phyloP scores from a whole-genome alignment of 2,113 vertebrate species.

The Ursus arctos region DNA sequence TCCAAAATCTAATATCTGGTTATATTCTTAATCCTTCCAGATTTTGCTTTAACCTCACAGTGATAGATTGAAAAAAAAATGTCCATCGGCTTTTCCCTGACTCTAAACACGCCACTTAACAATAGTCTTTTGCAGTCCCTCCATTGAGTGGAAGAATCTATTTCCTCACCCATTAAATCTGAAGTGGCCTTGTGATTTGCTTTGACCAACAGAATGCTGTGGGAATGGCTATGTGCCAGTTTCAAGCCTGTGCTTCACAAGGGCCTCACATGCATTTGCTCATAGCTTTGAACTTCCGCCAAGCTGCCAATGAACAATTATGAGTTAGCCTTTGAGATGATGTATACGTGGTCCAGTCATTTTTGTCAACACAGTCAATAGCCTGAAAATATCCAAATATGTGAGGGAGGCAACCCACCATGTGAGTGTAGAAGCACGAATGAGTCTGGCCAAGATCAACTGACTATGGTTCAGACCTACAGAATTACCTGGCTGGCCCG shows the following conservation, averaged over 20 bases:
- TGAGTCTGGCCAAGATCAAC: not conserved
- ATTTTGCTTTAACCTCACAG: not conserved
- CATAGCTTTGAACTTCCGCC: not conserved
- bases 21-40: not conserved
- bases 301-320: not conserved
- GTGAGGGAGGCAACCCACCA: not conserved
- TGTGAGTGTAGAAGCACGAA: not conserved
- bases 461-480: too few relatives aligned
- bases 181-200: not conserved
- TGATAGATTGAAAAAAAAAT: not conserved
- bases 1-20: not conserved
- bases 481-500: not conserved
- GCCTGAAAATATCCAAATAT: not conserved
- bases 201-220: not conserved
- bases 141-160: not conserved
- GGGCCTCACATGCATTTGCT: not conserved
- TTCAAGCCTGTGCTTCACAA: not conserved
- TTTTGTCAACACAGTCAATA: not conserved
- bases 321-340: not conserved
- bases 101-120: not conserved
- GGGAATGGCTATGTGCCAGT: accelerated
- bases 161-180: not conserved
- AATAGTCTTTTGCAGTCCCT: not conserved
- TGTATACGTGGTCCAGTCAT: not conserved
- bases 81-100: not conserved